Base-by-base conservation (phyloP, 1,140 invertebrate genomes). In the Colletes gigas region DNA sequence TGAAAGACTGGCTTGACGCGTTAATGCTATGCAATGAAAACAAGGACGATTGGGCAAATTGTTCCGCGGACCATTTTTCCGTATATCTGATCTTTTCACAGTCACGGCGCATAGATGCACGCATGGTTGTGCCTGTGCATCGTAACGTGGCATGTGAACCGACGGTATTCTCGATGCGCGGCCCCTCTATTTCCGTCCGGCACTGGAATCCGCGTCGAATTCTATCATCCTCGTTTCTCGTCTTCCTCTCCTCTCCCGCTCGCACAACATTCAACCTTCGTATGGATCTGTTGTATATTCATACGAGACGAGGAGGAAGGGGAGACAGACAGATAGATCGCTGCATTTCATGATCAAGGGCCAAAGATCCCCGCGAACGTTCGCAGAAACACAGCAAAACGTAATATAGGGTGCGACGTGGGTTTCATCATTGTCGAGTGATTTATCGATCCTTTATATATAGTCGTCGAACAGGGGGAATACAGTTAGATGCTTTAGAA, bases 121-220 rank as follows among this genome's bases (percentile, higher is more conserved):
- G 72, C 68, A 39, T 9, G n/a, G 47, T 12, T 10, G 52, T 69
- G 50, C 41, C 19, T 54, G 57, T 44, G 62, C 57, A 79, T 77
- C 68, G 71, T 59, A 50, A 63, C 62, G 54, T 66, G 83, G 82
- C 85, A 85, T 81, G 87, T 71, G 74, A 76, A 88, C 80, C 86
- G 82, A 78, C 83, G 87, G 89, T 90, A 91, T 91, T 92, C 89
- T 89, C 88, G 88, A 91, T 89, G 90, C 88, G 84, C 81, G 87
- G 84, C 87, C 83, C 84, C 87, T 93, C 92, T 93, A 93, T 93
- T 93, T 93, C 86, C 86, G 91, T 93, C 90, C 84, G 85, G 70
- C 87, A 85, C 84, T 90, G 91, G 92, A 93, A 93, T 93, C 90
- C 91, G 90, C 91, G 88, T 92, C 89, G 91, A 93, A 92, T 92